Percentiles rank a stretch among this genome's conserved stretches.
phyloP scores from a whole-genome alignment of 2,888 invertebrate species.

The Saturnia pavonia region DNA sequence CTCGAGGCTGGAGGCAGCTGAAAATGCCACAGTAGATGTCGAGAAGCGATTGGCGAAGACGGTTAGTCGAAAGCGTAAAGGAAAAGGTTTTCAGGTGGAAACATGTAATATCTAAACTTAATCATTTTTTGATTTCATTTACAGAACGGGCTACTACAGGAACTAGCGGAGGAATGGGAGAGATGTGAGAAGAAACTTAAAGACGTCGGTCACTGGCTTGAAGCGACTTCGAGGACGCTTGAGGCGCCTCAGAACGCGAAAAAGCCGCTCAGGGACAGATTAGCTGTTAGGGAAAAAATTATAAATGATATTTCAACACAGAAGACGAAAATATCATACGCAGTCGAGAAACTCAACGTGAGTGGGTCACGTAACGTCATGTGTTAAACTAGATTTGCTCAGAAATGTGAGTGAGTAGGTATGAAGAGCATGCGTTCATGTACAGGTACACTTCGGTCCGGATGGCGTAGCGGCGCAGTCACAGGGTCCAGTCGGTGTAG shows the following conservation, averaged over 20 bases:
- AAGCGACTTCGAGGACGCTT: slow-evolving; percentile 89
- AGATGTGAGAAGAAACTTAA: slow-evolving; percentile 97
- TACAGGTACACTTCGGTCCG: slow-evolving; percentile 92
- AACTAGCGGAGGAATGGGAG: slow-evolving; percentile 97
- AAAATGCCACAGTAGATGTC: slow-evolving; percentile 92
- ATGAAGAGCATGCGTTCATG: slow-evolving; percentile 9
- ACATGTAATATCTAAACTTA: slow-evolving; percentile 2
- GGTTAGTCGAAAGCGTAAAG: slow-evolving; percentile 75
- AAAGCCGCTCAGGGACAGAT: slow-evolving; percentile 93
- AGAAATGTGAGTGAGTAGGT: slow-evolving; percentile 4
- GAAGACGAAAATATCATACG: slow-evolving; percentile 93
- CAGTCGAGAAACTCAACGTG: slow-evolving; percentile 95
- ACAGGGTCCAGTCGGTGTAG: slow-evolving; percentile 86
- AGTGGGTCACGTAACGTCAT: slow-evolving; percentile 43
- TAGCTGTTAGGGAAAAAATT: slow-evolving; percentile 92
- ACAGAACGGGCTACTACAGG: slow-evolving; percentile 93
- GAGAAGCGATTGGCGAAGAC: slow-evolving; percentile 93
- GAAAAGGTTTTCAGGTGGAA: not conserved
- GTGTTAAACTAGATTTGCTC: slow-evolving; percentile 4
- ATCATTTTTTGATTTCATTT: slow-evolving; percentile 43
- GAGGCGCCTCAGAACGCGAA: slow-evolving; percentile 92
- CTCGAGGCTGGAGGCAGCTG: slow-evolving; percentile 91
- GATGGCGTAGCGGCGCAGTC: slow-evolving; percentile 91
- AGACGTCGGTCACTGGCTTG: slow-evolving; percentile 94
- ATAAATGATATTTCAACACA: slow-evolving; percentile 93